These are phyloP conservation scores for Sphaerodactylus townsendi DNA, from an alignment of 2,113 vertebrate species.

Conservation along the genomic window DNA sequence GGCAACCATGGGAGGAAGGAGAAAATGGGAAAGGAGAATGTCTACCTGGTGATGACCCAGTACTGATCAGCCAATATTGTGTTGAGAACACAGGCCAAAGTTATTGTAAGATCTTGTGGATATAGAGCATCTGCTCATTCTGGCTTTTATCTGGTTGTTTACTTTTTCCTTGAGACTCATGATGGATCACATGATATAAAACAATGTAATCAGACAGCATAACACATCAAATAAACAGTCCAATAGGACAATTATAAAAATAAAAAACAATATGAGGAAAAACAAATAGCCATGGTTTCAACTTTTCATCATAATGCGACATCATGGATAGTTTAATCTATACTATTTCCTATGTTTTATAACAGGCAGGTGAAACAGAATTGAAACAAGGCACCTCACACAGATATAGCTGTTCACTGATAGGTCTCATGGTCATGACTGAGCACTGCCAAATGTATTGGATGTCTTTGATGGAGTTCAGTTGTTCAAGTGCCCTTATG, in stretches of 20 bases:
- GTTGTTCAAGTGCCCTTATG: background rate
- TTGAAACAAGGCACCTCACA: background rate
- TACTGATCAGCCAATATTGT: background rate
- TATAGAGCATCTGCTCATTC: background rate
- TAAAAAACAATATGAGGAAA: no score
- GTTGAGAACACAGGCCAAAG: background rate
- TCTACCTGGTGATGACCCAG: background rate
- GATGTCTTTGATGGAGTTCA: background rate
- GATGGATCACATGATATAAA: no score
- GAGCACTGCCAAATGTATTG: background rate
- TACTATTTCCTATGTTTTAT: background rate
- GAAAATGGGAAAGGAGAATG: background rate
- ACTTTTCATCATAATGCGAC: no score
- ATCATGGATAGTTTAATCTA: background rate
- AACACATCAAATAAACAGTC: no score
- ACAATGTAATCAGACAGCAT: no score
- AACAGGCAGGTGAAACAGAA: background rate
- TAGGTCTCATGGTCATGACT: background rate
- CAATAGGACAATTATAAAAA: no score
- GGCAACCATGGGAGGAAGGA: background rate
- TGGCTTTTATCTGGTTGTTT: background rate
- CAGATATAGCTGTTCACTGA: background rate
- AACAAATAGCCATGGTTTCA: no score
- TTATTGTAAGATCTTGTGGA: background rate
- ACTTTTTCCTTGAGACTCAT: no score